Base-by-base conservation (phyloP, 2,113 vertebrate species). In the Aphyosemion australe region DNA sequence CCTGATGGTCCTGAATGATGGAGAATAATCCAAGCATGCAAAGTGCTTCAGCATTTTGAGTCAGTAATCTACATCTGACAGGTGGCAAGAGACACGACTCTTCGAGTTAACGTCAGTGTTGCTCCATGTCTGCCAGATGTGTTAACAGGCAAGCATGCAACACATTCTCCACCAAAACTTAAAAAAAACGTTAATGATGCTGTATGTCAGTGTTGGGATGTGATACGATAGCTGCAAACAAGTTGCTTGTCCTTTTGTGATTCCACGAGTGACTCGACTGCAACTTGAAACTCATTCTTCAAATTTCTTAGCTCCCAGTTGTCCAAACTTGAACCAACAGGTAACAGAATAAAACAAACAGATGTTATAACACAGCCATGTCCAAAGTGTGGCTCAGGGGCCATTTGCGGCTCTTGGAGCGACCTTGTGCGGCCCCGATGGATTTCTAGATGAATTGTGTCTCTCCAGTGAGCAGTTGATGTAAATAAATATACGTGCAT, bases 91-190 rank as follows among this genome's bases (percentile, higher is more conserved):
- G 15, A 15, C 21, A 59, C 6, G 8, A 68, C 19, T n/a, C n/a
- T 59, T 54, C 16, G 60, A 18, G 49, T 69, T 41, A 58, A 69
- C 57, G 20, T 53, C 42, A 60, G 34, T 49, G 42, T 48, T 64
- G 54, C 18, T 48, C 6, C 34, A 42, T 49, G 16, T 76, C 20
- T 53, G 14, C 20, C 20, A 32, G 20, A 69, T 52, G 4, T 47
- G 26, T 14, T 54, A 31, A 60, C 16, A 65, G 32, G 10, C 13
- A 66, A 55, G 61, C 50, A 55, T 41, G 42, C 8, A 46, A 26
- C 19, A 41, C 18, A 15, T 57, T 58, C n/a, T 14, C 46, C 11
- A 45, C 45, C 51, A 65, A 69, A 61, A 2, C 60, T 39, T 21
- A 12, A 42, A 42, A 37, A 37, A 8, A 37, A 37, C 1, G 46